These are phyloP conservation scores for Triops longicaudatus DNA, from an alignment of 1,140 invertebrate genomes.

Conservation along the genomic window DNA sequence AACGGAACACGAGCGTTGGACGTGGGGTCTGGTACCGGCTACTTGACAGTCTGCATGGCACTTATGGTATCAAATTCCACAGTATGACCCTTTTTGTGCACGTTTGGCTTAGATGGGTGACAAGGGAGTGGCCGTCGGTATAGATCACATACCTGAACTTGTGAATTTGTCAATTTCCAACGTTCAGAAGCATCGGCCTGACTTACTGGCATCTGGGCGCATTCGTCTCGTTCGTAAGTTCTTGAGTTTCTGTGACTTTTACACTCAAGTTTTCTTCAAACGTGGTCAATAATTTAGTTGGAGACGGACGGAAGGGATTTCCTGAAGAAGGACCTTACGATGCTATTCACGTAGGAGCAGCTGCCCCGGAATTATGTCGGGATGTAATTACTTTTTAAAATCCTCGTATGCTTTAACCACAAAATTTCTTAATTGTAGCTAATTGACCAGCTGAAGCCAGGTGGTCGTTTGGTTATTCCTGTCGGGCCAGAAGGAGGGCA, in stretches of 20 bases:
- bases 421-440: slow-evolving; percentile 42
- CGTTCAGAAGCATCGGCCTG: slow-evolving; percentile 62
- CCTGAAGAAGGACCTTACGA: slow-evolving; percentile 66
- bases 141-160: slow-evolving; percentile 86
- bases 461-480: slow-evolving; percentile 84
- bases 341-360: slow-evolving; percentile 90
- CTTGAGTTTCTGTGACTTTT: not conserved
- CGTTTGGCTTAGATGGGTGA: slow-evolving; percentile 47
- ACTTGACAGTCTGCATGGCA: slow-evolving; percentile 91
- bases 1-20: slow-evolving; percentile 76
- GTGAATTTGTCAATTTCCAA: slow-evolving; percentile 65
- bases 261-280: not conserved
- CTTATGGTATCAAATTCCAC: slow-evolving; percentile 53
- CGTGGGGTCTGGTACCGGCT: slow-evolving; percentile 92
- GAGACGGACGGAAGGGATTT: slow-evolving; percentile 76
- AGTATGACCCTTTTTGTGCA: slow-evolving; percentile 22
- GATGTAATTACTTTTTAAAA: slow-evolving; percentile 44
- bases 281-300: slow-evolving; percentile 44
- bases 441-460: slow-evolving; percentile 62
- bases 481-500: slow-evolving; percentile 72
- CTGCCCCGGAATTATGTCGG: slow-evolving; percentile 66
- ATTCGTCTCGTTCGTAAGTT: slow-evolving; percentile 59
- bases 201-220: slow-evolving; percentile 53
- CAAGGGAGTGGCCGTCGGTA: slow-evolving; percentile 69
- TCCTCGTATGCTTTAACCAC: not conserved